Conservation (phyloP, 37 sponge, comb jelly and placozoan species). For the Cladorhizidae sp. region DNA sequence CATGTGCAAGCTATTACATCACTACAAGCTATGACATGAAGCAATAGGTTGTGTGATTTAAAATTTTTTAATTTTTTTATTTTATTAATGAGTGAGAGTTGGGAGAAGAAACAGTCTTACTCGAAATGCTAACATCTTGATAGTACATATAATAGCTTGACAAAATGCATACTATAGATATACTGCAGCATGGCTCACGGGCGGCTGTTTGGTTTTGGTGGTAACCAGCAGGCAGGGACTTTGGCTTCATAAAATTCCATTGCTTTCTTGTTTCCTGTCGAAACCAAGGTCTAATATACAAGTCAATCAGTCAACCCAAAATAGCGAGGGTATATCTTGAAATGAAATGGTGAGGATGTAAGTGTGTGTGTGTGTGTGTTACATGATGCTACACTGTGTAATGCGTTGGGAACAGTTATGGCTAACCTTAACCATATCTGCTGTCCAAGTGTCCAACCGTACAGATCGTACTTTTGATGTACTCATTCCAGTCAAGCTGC, state of each 20-base stretch:
- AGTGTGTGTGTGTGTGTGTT: not conserved
- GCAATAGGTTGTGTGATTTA: no score
- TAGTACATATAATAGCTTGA: no score
- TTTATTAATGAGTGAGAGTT: no score
- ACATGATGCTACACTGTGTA: not conserved
- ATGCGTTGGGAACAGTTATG: not conserved
- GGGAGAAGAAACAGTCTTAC: no score
- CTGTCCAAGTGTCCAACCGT: conserved; percentile 64
- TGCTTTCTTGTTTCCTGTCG: conserved; percentile 49
- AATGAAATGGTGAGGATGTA: not conserved
- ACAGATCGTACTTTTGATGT: conserved; percentile 58
- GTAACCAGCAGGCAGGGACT: conserved; percentile 65
- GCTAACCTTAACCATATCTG: conserved; percentile 60
- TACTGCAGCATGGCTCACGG: conserved; percentile 39
- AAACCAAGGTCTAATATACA: conserved; percentile 10
- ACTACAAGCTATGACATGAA: no score
- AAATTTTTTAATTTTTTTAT: no score
- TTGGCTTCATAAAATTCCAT: conserved; percentile 58
- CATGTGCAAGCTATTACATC: not conserved
- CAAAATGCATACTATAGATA: no score
- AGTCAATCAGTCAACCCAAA: not conserved
- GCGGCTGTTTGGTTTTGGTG: conserved; percentile 42
- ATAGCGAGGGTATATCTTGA: no score
- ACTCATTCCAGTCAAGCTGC: conserved; percentile 31
- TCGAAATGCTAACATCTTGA: no score